Evolutionary conservation across 2,113 vertebrate genomes (phyloP), one percentile per base, ranked within the genome.

Genomic region (Myotis brandtii): DNA sequence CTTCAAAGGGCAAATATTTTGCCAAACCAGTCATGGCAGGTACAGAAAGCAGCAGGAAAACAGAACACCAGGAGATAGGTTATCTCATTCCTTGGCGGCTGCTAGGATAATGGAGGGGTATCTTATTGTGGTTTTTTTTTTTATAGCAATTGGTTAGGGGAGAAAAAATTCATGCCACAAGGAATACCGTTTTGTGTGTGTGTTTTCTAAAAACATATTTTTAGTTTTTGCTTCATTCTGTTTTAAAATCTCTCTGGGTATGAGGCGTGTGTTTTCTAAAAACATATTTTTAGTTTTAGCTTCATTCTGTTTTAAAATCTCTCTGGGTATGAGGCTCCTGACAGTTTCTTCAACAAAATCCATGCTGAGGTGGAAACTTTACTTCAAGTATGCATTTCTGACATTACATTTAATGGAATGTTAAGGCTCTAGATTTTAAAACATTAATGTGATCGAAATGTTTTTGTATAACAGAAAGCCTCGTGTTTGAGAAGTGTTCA

Each of bases 291-390:
- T 67, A 46, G 16, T 56, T 94, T 96, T 69, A 89, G 72, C 25
- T 88, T 94, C 50, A 54, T 93, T 40, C 50, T 95, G 50, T 84
- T 80, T 94, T 54, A 59, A 95, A 94, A 93, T 46, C 32, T 85
- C n/a, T 79, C 40, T 72, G 43, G 18, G 6, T 79, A 67, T 59
- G 43, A 72, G 14, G 11, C 17, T 46, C 30, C 46, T 94, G 48
- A 86, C n/a, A 88, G 87, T 93, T 82, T 90, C 86, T 88, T 52
- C 66, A 69, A 81, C 0, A 25, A 91, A 59, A 80, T 54, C 56
- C 62, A 92, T 43, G 13, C 95, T 1, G 6, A 88, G 59, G 37
- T 69, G 59, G 17, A 89, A 79, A 13, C 23, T 75, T 73, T 70
- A 32, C 75, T 92, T 66, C 37, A 67, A 86, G 23, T 32, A 30